Percentiles rank a stretch among this genome's conserved stretches.
Conservation (phyloP, 37 sponge, comb jelly and placozoan genomes). For the Mnemiopsis leidyi region DNA sequence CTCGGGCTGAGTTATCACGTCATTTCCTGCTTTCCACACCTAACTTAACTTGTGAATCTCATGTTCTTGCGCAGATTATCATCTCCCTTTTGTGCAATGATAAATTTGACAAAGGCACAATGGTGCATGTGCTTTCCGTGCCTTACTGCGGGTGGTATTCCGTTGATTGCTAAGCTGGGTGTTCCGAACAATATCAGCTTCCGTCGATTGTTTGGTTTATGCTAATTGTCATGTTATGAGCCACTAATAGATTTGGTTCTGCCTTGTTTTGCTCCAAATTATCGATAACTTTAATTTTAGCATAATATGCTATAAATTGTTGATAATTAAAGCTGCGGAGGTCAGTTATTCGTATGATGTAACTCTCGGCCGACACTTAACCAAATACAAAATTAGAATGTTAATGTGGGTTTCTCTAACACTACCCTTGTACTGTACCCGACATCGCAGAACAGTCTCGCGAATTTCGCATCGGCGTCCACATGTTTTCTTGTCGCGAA, state of each 20-base stretch:
- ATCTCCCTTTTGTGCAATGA: no score
- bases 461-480: background rate
- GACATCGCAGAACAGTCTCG: no score
- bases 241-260: background rate
- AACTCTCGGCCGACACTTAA: background rate
- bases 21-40: no score
- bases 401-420: background rate
- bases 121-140: background rate
- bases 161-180: no score
- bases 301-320: background rate
- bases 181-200: no score
- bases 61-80: no score
- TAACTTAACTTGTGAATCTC: no score
- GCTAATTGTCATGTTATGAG: background rate
- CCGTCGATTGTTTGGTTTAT: background rate
- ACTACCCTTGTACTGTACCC: background rate
- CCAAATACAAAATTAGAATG: background rate
- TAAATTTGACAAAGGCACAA: no score
- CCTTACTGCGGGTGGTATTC: background rate
- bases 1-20: no score
- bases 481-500: background rate
- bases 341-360: background rate
- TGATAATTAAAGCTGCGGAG: background rate
- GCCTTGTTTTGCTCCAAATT: background rate
- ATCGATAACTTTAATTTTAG: background rate